Percentiles rank a stretch among this genome's conserved stretches.
Conservation (phyloP, 2,113 vertebrate species). For the Actenoides hombroni region DNA sequence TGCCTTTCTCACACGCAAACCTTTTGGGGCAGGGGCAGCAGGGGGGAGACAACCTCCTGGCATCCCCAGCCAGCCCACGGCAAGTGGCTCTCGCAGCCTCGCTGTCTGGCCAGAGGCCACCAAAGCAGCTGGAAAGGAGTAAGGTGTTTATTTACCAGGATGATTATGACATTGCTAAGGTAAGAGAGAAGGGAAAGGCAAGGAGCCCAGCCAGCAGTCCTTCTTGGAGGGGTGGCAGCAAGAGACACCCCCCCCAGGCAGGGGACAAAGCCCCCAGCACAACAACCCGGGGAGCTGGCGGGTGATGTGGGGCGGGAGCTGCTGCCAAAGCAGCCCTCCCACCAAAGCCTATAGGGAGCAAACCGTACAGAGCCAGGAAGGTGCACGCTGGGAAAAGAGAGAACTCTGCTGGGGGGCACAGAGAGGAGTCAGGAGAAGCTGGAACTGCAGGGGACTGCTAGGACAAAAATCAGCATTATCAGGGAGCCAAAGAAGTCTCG, state of each 20-base stretch:
- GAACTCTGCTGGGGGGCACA: neutral
- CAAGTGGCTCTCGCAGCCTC: neutral
- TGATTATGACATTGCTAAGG: neutral
- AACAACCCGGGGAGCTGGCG: neutral
- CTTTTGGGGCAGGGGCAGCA: neutral
- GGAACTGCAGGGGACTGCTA: neutral
- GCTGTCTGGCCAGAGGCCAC: neutral
- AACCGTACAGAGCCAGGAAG: neutral
- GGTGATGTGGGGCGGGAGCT: fast-evolving
- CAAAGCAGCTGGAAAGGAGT: neutral
- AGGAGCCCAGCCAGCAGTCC: neutral
- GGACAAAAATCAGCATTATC: neutral
- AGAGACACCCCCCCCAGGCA: neutral
- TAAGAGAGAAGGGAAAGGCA: neutral
- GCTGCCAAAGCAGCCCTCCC: neutral
- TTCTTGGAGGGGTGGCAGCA: neutral
- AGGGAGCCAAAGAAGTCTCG: neutral
- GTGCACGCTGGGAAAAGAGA: neutral
- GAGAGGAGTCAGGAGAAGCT: neutral
- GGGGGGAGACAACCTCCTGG: neutral
- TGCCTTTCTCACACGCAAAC: neutral
- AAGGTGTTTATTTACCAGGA: neutral
- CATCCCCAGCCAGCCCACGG: neutral
- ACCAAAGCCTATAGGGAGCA: neutral
- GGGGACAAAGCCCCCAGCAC: neutral